Conservation (phyloP, 2,797 vertebrate genomes). For the Cyprinodon diabolis region DNA sequence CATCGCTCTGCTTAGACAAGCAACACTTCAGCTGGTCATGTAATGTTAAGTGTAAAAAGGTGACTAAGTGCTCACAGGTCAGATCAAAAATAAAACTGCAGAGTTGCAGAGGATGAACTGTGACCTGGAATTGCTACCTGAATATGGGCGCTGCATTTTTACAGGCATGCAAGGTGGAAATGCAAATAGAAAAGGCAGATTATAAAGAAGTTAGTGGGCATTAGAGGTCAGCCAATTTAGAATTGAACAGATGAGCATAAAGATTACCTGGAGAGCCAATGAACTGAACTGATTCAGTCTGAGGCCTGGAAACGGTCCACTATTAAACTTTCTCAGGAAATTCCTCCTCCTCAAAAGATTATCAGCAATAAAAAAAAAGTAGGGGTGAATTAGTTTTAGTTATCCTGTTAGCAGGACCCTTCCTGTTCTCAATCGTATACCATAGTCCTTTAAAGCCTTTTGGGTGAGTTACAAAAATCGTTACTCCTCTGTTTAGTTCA, state of each 20-base stretch:
- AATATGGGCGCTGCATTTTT: neutral
- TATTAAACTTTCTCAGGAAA: slow-evolving; percentile 69
- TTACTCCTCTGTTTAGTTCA: slow-evolving; percentile 25
- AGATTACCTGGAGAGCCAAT: slow-evolving; percentile 56
- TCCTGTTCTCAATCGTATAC: slow-evolving; percentile 46
- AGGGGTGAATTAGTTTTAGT: slow-evolving; percentile 44
- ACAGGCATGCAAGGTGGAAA: slow-evolving; percentile 2
- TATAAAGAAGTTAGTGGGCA: slow-evolving; percentile 13
- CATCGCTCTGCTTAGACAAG: slow-evolving; percentile 25
- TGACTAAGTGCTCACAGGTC: slow-evolving; percentile 8
- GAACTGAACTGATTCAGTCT: slow-evolving; percentile 56
- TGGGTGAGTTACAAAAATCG: slow-evolving; percentile 40
- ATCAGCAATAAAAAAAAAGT: slow-evolving; percentile 49
- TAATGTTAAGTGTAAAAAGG: slow-evolving; percentile 31
- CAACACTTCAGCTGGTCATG: slow-evolving; percentile 21
- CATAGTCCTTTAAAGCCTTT: slow-evolving; percentile 44
- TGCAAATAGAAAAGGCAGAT: slow-evolving; percentile 4
- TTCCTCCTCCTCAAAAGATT: slow-evolving; percentile 59
- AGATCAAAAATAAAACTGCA: slow-evolving; percentile 1
- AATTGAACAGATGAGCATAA: slow-evolving; percentile 37
- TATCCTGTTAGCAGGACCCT: slow-evolving; percentile 38
- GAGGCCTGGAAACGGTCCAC: slow-evolving; percentile 59
- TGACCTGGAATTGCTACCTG: slow-evolving; percentile 4
- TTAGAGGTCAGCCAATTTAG: slow-evolving; percentile 16
- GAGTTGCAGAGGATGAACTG: neutral